Percentiles rank a stretch among this genome's conserved stretches.
phyloP scores from a whole-genome alignment of 2,113 vertebrate genomes.

The Sinosuthora webbiana region DNA sequence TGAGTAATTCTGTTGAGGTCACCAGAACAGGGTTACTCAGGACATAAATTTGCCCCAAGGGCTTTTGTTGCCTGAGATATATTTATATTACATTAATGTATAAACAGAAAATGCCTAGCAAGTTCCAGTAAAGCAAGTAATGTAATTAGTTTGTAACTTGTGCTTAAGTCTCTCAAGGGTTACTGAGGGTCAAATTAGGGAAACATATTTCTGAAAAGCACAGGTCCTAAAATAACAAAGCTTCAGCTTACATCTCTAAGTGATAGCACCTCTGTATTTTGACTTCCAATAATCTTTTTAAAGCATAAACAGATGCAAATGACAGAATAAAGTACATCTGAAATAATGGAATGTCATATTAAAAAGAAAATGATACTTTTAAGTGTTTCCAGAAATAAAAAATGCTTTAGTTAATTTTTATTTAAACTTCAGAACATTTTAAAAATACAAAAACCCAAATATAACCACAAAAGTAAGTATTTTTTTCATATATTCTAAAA shows the following conservation, averaged over 20 bases:
- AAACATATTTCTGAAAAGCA: conserved; percentile 19
- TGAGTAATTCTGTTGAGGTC: conserved; percentile 61
- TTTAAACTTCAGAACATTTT: not conserved
- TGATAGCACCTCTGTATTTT: not conserved
- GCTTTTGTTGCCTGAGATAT: conserved; percentile 44
- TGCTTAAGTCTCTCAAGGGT: conserved; percentile 19
- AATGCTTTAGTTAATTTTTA: not conserved
- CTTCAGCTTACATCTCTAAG: not conserved
- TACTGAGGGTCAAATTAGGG: conserved; percentile 35
- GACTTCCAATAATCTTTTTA: not conserved
- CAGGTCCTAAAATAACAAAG: not conserved
- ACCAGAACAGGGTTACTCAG: conserved; percentile 51
- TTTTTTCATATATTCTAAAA: not conserved
- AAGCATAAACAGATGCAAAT: not conserved
- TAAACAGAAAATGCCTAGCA: conserved; percentile 57
- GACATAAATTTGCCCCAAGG: conserved; percentile 60
- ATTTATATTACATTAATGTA: conserved; percentile 65
- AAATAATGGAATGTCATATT: not conserved
- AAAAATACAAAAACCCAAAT: not conserved
- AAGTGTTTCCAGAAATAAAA: not conserved
- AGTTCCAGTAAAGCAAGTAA: conserved; percentile 36
- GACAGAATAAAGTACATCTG: not conserved
- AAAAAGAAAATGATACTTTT: not conserved
- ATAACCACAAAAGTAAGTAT: not conserved
- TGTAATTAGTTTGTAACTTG: conserved; percentile 50